These are phyloP conservation scores for Ptilodon capucinus DNA, from an alignment of 2,888 invertebrate species.

Conservation along the genomic window DNA sequence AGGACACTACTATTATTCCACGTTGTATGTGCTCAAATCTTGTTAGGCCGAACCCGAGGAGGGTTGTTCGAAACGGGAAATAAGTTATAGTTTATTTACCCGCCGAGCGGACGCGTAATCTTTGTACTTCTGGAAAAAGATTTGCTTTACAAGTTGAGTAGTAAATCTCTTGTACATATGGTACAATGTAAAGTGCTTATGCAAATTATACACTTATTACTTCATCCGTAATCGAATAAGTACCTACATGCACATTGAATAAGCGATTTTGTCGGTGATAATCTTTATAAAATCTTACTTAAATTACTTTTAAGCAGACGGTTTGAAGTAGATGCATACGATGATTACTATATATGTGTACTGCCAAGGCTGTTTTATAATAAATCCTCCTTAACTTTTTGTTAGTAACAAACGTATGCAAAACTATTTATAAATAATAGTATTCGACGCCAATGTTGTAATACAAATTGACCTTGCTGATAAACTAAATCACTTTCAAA, in stretches of 20 bases:
- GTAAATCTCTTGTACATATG: slow-evolving; percentile 7
- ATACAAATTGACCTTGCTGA: slow-evolving; percentile 22
- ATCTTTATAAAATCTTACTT: too few species aligned
- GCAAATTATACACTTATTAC: too few species aligned
- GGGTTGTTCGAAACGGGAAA: slow-evolving; percentile 42
- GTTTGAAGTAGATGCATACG: too few species aligned
- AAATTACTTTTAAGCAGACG: too few species aligned
- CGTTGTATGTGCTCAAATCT: slow-evolving; percentile 55
- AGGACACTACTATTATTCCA: slow-evolving; percentile 44
- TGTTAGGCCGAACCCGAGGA: slow-evolving; percentile 47
- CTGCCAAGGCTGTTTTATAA: too few species aligned
- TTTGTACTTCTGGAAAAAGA: slow-evolving; percentile 29
- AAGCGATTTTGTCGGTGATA: too few species aligned
- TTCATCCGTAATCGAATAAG: too few species aligned
- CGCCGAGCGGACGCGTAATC: slow-evolving; percentile 35
- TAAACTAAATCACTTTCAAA: slow-evolving; percentile 27
- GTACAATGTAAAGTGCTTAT: too few species aligned
- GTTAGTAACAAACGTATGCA: too few species aligned
- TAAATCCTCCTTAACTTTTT: too few species aligned
- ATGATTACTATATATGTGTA: too few species aligned
- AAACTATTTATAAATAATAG: slow-evolving; percentile 5
- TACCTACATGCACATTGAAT: too few species aligned
- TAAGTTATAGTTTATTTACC: slow-evolving; percentile 47
- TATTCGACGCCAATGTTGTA: slow-evolving; percentile 16
- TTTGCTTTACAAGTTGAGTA: slow-evolving; percentile 21